A percentile compares a stretch with the other conserved stretches of the same genome.
Evolutionary conservation across 2,797 vertebrate species (phyloP).

Genomic region (Hippopotamyrus pictus): DNA sequence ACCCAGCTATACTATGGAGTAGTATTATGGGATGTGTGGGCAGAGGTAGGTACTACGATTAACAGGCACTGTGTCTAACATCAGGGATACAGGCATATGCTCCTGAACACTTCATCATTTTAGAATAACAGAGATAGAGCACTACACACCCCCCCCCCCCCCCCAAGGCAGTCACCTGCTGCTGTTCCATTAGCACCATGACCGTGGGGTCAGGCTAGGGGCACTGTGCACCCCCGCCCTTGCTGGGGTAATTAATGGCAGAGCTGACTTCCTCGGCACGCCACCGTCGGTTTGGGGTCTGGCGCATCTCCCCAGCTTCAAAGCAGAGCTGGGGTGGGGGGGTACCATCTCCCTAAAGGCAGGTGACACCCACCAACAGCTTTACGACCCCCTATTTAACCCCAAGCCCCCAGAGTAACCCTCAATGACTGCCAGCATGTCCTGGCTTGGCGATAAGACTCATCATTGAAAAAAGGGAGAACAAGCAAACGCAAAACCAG

Average conservation of each 20-base stretch:
- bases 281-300: not conserved
- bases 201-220: slow-evolving; percentile 37
- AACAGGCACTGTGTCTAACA: not conserved
- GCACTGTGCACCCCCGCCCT: slow-evolving; percentile 30
- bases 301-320: not conserved
- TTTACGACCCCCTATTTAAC: slow-evolving; percentile 4
- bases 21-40: not conserved
- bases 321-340: not conserved
- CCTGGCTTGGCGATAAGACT: not conserved
- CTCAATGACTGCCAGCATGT: not conserved
- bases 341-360: not conserved
- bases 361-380: not conserved
- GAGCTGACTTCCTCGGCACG: not conserved
- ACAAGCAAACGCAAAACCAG: not conserved
- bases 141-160: not conserved
- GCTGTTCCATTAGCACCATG: slow-evolving; percentile 33
- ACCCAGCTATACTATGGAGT: not conserved
- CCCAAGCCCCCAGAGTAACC: not conserved
- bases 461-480: not conserved
- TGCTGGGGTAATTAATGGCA: not conserved
- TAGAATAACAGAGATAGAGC: not conserved
- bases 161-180: slow-evolving; percentile 17
- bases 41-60: not conserved
- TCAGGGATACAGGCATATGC: not conserved
- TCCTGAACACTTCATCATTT: not conserved